Base-by-base conservation (phyloP, 2,888 invertebrate genomes). In the Villa cingulata region DNA sequence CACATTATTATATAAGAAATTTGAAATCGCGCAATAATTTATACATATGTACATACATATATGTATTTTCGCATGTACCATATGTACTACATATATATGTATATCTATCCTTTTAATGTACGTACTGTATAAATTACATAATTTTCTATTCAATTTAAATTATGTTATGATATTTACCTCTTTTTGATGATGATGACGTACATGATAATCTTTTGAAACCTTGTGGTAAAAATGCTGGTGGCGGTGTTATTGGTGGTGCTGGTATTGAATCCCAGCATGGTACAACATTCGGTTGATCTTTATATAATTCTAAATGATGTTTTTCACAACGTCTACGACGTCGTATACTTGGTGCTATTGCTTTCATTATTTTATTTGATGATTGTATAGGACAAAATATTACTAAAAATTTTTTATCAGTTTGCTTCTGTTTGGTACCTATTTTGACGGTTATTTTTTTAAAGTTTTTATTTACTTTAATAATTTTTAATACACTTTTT, bases 221-320 rank as follows among this genome's bases (percentile, higher is more conserved):
- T 20, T 76, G 74, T 4, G 78, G 75, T 45, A 78, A 67, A 59
- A 81, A 81, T 48, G 78, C 79, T 10, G 80, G 79, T 16, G 81
- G 81, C 23, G 80, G 80, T 29, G 80, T 80, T 54, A 80, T 80
- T 27, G 80, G 80, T 27, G 76, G 73, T 52, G 74, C 77, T 44
- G 70, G 70, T 45, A 67, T 55, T 7, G 70, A 64, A 56, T 76
- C 76, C 75, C 75, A 77, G 54, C 66, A 68, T 34, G 75, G 74
- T 46, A 76, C 74, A 44, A 74, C 73, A 57, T 76, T 75, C 43
- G 75, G 73, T 47, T 68, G 66, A 56, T 71, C 72, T 43, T 65
- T 65, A 51, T 65, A 66, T 50, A 74, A 63, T 51, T 72, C 70
- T 52, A 71, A 62, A 54, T 74, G 72, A 62, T 78, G 77, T 59